Percentiles rank a stretch among this genome's conserved stretches.
phyloP scores from a whole-genome alignment of 2,888 invertebrate genomes.

The Eristalinus aeneus region DNA sequence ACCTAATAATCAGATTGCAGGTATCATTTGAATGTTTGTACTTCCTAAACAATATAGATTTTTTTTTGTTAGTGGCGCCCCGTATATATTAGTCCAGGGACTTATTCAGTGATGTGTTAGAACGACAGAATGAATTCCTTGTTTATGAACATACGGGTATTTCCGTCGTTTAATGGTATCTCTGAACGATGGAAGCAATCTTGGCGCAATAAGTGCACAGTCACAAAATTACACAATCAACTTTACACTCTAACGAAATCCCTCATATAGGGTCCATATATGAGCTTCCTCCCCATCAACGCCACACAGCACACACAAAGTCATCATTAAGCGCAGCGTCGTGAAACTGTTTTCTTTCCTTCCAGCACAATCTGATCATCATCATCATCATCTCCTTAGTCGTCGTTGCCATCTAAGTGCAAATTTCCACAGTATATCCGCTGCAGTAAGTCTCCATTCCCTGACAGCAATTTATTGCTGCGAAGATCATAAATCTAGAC shows the following conservation, averaged over 20 bases:
- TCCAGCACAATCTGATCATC: background rate
- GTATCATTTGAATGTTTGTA: too few species aligned
- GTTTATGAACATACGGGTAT: too few species aligned
- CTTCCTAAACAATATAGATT: too few species aligned
- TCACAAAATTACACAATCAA: conserved; percentile 35
- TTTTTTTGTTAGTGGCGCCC: too few species aligned
- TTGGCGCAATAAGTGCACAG: background rate
- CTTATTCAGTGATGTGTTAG: too few species aligned
- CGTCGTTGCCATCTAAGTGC: background rate
- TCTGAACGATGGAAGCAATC: background rate
- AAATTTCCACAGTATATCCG: conserved; percentile 9
- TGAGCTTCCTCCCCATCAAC: background rate
- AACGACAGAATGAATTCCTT: too few species aligned
- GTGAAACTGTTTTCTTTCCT: background rate
- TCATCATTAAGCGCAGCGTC: background rate
- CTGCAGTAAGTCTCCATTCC: conserved; percentile 6
- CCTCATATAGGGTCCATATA: background rate
- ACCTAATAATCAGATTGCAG: too few species aligned
- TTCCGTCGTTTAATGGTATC: background rate
- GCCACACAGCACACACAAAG: background rate
- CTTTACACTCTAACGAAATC: conserved; percentile 14
- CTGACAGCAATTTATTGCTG: conserved; percentile 44
- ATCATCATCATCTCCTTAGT: background rate
- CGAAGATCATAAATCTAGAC: conserved; percentile 43
- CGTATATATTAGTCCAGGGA: too few species aligned